A percentile compares a stretch with the other conserved stretches of the same genome.
Evolutionary conservation across 2,888 invertebrate species (phyloP).

Genomic region (Ditula angustiorana): DNA sequence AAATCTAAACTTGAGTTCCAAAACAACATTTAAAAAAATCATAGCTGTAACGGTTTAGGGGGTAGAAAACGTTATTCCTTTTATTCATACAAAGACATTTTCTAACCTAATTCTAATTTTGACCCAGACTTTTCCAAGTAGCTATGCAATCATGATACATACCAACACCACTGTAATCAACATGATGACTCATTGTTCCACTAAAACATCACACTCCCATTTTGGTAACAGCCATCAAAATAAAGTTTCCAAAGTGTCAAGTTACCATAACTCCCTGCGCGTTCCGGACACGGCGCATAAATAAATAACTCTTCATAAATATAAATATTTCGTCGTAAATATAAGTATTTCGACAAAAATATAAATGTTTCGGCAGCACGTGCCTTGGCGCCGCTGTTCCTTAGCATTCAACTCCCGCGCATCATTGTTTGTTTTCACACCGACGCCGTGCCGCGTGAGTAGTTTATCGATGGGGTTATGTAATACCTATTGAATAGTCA

Average conservation of each 20-base stretch:
- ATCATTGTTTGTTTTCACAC: conserved; percentile 74
- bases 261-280: conserved; percentile 46
- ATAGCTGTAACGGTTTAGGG: too few relatives aligned
- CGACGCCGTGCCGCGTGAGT: conserved; percentile 65
- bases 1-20: too few relatives aligned
- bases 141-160: conserved; percentile 1
- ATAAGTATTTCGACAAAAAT: conserved; percentile 72
- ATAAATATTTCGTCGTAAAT: conserved; percentile 51
- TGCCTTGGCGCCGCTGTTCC: conserved; percentile 68
- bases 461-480: conserved; percentile 65
- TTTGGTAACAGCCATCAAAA: conserved; percentile 39
- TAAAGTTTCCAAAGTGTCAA: conserved; percentile 36
- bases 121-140: too few relatives aligned
- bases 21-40: too few relatives aligned
- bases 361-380: conserved; percentile 63
- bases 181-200: conserved; percentile 29
- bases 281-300: conserved; percentile 67
- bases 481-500: conserved; percentile 44
- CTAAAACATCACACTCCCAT: conserved; percentile 22
- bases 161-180: conserved; percentile 24
- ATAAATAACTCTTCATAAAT: conserved; percentile 57
- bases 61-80: too few relatives aligned
- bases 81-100: too few relatives aligned
- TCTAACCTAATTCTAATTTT: too few relatives aligned
- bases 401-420: conserved; percentile 75